Evolutionary conservation across 2,113 vertebrate genomes (phyloP).

Genomic region (Andinoacara biseriatus): DNA sequence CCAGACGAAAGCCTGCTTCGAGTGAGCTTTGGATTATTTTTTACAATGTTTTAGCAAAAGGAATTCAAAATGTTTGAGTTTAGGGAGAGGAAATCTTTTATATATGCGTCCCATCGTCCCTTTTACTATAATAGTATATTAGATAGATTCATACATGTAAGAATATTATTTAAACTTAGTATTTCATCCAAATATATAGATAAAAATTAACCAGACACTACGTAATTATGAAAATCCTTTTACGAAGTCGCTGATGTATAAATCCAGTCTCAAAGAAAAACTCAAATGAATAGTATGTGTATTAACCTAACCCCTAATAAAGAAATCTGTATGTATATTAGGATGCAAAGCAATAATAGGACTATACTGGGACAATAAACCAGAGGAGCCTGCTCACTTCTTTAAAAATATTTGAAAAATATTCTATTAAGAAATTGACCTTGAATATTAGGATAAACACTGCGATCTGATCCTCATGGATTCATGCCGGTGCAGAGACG

Average conservation of each 20-base stretch:
- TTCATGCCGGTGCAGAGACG: slow-evolving; percentile 37
- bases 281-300: slow-evolving; percentile 50
- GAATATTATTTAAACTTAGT: slow-evolving; percentile 75
- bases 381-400: slow-evolving; percentile 40
- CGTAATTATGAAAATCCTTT: slow-evolving; percentile 68
- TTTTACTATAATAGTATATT: slow-evolving; percentile 70
- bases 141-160: slow-evolving; percentile 74
- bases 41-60: slow-evolving; percentile 58
- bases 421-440: slow-evolving; percentile 49
- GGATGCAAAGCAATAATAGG: slow-evolving; percentile 76
- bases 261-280: slow-evolving; percentile 52
- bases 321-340: slow-evolving; percentile 64
- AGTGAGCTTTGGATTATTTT: slow-evolving; percentile 65
- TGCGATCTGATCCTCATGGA: slow-evolving; percentile 10
- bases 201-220: slow-evolving; percentile 68
- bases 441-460: slow-evolving; percentile 43
- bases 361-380: slow-evolving; percentile 68
- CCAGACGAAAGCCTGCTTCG: slow-evolving; percentile 54
- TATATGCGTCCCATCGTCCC: slow-evolving; percentile 62
- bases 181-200: slow-evolving; percentile 75
- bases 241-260: slow-evolving; percentile 69
- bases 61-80: slow-evolving; percentile 50
- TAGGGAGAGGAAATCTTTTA: slow-evolving; percentile 63
- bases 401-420: slow-evolving; percentile 52
- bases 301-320: slow-evolving; percentile 53